Conservation (phyloP, 1,140 invertebrate genomes). For the Homalodisca vitripennis region DNA sequence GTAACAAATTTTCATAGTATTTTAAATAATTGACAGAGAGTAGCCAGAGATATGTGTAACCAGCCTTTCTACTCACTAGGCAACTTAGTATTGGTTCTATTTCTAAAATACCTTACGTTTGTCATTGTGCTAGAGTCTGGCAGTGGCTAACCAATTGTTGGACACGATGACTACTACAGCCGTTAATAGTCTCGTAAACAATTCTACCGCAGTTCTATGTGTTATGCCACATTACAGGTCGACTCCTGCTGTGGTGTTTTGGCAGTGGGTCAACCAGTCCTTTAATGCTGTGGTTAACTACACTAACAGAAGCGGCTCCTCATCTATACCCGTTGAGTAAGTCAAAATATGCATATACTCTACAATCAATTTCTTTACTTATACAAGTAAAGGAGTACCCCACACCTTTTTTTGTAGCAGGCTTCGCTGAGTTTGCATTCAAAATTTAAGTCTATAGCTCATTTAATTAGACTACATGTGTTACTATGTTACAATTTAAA, state of each 20-base stretch:
- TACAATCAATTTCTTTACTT: background rate
- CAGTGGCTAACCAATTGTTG: too few species aligned
- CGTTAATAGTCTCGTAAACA: background rate
- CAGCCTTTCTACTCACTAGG: too few species aligned
- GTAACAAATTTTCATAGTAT: too few species aligned
- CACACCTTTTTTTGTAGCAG: background rate
- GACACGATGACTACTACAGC: background rate
- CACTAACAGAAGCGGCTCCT: slow-evolving; percentile 95
- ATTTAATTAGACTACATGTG: too few species aligned
- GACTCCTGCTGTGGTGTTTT: slow-evolving; percentile 91
- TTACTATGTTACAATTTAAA: too few species aligned
- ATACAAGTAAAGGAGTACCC: background rate
- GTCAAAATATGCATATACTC: slow-evolving; percentile 17
- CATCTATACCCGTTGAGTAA: slow-evolving; percentile 64
- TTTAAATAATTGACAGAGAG: too few species aligned
- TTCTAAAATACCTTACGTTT: too few species aligned
- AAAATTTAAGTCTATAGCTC: too few species aligned
- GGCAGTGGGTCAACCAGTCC: slow-evolving; percentile 99
- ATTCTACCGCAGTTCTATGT: background rate
- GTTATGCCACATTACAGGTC: slow-evolving; percentile 59
- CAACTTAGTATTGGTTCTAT: too few species aligned
- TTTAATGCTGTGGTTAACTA: slow-evolving; percentile 99
- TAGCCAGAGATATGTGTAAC: too few species aligned
- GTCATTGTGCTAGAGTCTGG: too few species aligned
- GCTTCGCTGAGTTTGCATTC: too few species aligned